phyloP scores from a whole-genome alignment of 2,888 invertebrate genomes.

The Zele albiditarsus region DNA sequence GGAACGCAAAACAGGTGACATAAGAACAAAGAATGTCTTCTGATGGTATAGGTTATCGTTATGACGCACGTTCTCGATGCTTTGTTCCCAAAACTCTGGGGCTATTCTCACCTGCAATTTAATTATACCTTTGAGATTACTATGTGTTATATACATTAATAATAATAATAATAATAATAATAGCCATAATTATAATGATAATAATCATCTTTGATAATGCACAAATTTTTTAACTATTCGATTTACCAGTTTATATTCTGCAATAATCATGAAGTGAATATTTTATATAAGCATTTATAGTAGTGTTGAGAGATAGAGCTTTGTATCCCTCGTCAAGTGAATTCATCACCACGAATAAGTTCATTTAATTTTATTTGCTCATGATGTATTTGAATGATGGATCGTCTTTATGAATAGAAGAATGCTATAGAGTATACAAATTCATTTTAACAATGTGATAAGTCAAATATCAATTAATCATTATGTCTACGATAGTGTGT shows the following conservation, averaged over 20 bases:
- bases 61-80: background rate
- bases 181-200: background rate
- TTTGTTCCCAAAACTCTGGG: background rate
- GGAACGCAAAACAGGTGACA: slow-evolving; percentile 4
- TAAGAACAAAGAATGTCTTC: slow-evolving; percentile 25
- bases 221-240: background rate
- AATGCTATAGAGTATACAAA: too few relatives aligned
- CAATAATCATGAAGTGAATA: background rate
- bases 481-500: too few relatives aligned
- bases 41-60: slow-evolving; percentile 7
- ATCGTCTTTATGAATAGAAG: background rate
- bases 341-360: background rate
- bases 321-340: background rate
- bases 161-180: background rate
- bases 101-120: slow-evolving; percentile 1
- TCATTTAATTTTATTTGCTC: too few relatives aligned
- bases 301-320: background rate
- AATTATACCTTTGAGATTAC: background rate
- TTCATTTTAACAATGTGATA: too few relatives aligned
- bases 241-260: background rate
- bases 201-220: background rate
- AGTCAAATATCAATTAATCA: too few relatives aligned
- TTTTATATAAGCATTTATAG: background rate
- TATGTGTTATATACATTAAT: background rate
- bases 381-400: background rate